Evolutionary conservation across 2,113 vertebrate species (phyloP).

Genomic region (Amphilophus citrinellus): DNA sequence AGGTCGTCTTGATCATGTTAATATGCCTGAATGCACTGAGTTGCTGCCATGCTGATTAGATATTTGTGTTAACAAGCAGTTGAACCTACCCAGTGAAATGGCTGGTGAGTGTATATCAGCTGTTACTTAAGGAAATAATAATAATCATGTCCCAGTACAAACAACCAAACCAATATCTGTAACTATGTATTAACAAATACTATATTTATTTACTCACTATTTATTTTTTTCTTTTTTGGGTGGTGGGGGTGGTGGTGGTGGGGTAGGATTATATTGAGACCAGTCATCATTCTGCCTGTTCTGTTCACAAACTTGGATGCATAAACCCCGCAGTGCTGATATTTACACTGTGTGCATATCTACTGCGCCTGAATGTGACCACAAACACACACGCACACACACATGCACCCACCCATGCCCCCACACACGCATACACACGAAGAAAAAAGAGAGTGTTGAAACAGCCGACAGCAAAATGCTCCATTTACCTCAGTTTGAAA

Average conservation of each 20-base stretch:
- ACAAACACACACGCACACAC: neutral
- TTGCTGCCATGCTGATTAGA: neutral
- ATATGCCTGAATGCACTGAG: neutral
- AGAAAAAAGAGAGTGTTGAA: neutral
- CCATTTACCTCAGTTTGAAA: constrained; percentile 55
- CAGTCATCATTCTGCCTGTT: no score
- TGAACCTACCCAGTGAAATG: neutral
- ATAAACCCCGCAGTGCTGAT: constrained; percentile 11
- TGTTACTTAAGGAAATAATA: neutral
- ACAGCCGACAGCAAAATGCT: constrained; percentile 33
- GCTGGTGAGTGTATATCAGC: neutral
- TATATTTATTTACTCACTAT: neutral
- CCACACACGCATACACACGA: neutral
- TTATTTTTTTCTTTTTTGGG: no score
- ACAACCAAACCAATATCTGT: neutral
- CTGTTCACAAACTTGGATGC: neutral
- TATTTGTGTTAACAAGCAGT: neutral
- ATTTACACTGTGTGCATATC: constrained; percentile 22
- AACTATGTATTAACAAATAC: neutral
- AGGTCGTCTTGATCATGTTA: neutral
- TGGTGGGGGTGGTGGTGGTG: no score
- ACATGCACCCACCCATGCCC: no score
- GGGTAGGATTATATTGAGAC: neutral
- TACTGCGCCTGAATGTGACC: neutral
- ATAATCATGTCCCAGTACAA: neutral